Conservation (phyloP, 2,797 vertebrate species). For the Etheostoma nigrum region DNA sequence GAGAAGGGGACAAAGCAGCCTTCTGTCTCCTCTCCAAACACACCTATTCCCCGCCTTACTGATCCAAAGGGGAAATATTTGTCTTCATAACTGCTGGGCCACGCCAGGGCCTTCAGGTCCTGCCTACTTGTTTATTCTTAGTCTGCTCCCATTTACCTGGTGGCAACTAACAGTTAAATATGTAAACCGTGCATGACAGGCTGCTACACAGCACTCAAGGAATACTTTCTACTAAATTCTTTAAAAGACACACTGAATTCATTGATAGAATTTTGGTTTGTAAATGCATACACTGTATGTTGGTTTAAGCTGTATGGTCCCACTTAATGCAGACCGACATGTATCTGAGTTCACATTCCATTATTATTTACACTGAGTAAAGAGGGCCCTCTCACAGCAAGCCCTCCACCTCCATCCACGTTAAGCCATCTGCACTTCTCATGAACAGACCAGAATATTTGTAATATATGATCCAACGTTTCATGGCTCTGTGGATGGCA, state of each 20-base stretch:
- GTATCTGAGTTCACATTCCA: slow-evolving; percentile 69
- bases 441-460: slow-evolving; percentile 3
- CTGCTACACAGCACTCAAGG: not conserved
- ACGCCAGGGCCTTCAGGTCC: slow-evolving; percentile 50
- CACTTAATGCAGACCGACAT: slow-evolving; percentile 46
- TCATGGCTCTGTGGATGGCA: no score
- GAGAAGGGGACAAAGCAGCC: slow-evolving; percentile 89
- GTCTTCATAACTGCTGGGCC: slow-evolving; percentile 75
- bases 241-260: not conserved
- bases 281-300: slow-evolving; percentile 8
- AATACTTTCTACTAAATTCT: slow-evolving; percentile 4
- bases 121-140: slow-evolving; percentile 66
- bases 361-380: slow-evolving; percentile 66
- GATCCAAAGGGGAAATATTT: slow-evolving; percentile 88
- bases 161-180: slow-evolving; percentile 23
- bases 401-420: slow-evolving; percentile 8
- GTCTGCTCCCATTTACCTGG: slow-evolving; percentile 48
- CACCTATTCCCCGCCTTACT: slow-evolving; percentile 83
- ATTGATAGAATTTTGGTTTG: not conserved
- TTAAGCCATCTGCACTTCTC: slow-evolving; percentile 28
- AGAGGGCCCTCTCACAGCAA: slow-evolving; percentile 43
- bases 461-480: not conserved
- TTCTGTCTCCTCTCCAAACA: slow-evolving; percentile 90
- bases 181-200: not conserved
- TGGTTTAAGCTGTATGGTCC: slow-evolving; percentile 32